Base-by-base conservation (phyloP, 2,797 vertebrate genomes). In the Dipus sagitta region DNA sequence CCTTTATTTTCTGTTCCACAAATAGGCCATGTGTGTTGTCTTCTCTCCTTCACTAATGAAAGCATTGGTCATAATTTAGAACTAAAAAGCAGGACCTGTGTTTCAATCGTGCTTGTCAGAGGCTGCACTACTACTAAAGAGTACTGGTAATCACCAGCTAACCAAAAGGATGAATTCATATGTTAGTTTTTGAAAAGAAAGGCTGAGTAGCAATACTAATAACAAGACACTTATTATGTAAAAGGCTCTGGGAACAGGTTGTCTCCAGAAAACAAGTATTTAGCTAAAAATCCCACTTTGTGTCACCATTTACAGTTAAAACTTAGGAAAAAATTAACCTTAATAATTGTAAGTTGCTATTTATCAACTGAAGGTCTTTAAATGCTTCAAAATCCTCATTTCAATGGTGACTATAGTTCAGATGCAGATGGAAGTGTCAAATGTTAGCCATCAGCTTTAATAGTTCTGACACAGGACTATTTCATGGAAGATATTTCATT, bases 401-500 rank as follows among this genome's bases (percentile, higher is more conserved):
- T 38, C 67, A 87, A 91, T 83, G 54, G 15, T 64, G 34, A 91
- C 67, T 89, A 4, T 72, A 76, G 54, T 92, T 90, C 32, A 79
- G 34, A 95, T 72, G 30, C 75, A 92, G 32, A 84, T 74, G 13
- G 21, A 87, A 52, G 34, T 23, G 34, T 93, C 84, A 90, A 83
- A 90, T 86, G 42, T 76, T 42, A 96, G 86, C 42, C 84, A 89
- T 86, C 58, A 79, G 23, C 71, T 62, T 91, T 94, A 96, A 94
- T 92, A 70, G 84, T 87, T 88, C 60, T 97, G 94, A 89, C 77
- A 52, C 8, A 28, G 80, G 68, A 87, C 88, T 32, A 62, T 68
- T 90, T 62, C 75, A 26, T 88, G 23, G 30, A 91, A 91, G 71
- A 80, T 90, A 64, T 91, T 92, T 97, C 78, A 95, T 94, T 93